These are phyloP conservation scores for Merluccius polli DNA, from an alignment of 2,797 vertebrate genomes.

Conservation along the genomic window DNA sequence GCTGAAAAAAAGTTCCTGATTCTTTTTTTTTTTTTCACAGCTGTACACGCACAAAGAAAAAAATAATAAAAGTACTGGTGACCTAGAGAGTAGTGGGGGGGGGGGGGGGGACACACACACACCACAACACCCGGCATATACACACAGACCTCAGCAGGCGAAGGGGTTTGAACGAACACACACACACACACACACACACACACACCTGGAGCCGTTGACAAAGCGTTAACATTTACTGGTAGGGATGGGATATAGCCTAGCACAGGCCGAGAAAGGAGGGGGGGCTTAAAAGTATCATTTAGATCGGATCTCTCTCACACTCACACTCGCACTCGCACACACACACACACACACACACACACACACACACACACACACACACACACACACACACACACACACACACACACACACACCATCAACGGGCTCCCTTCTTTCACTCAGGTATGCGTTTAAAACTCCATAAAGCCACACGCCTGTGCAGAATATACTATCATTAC, in stretches of 20 bases:
- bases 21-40: conserved; percentile 64
- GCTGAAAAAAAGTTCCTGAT: conserved; percentile 75
- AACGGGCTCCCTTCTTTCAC: neutral
- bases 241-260: conserved; percentile 74
- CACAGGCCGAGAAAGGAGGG: conserved; percentile 70
- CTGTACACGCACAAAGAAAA: conserved; percentile 84
- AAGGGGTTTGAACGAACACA: conserved; percentile 79
- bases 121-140: conserved; percentile 94
- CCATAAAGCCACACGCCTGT: conserved; percentile 88
- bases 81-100: conserved; percentile 74
- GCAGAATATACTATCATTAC: conserved; percentile 87
- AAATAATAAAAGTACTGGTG: conserved; percentile 68
- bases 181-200: conserved; percentile 82
- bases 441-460: conserved; percentile 82
- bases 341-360: conserved; percentile 67
- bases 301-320: conserved; percentile 55
- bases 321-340: conserved; percentile 61
- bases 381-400: conserved; percentile 18
- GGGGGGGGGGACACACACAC: conserved; percentile 69
- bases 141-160: conserved; percentile 84
- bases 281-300: conserved; percentile 79
- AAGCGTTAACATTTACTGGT: conserved; percentile 84
- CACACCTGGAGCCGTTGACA: conserved; percentile 81
- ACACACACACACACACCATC: conserved; percentile 44
- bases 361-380: conserved; percentile 19